Evolutionary conservation across 2,113 vertebrate species (phyloP).

Genomic region (Erythrocercus mccallii): DNA sequence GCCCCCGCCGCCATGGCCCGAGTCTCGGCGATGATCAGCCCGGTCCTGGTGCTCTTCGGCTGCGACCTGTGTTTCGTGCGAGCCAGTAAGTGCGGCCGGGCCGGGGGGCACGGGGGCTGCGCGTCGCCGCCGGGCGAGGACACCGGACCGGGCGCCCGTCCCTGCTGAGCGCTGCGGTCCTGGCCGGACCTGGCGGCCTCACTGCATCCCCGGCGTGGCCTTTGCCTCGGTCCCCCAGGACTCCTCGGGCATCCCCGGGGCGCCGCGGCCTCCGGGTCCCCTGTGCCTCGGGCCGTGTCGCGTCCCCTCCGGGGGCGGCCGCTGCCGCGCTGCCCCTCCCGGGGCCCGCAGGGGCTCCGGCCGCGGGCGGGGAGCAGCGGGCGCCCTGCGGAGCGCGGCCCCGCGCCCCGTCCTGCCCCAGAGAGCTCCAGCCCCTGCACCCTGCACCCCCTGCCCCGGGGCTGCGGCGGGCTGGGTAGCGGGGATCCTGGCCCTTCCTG

Average conservation of each 20-base stretch:
- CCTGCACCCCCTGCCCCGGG: background rate
- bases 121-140: too few relatives aligned
- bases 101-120: background rate
- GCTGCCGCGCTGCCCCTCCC: background rate
- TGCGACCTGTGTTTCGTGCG: conserved; percentile 87
- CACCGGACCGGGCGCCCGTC: background rate
- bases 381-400: background rate
- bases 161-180: background rate
- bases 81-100: conserved; percentile 84
- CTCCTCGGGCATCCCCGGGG: background rate
- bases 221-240: background rate
- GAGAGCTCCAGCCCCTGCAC: background rate
- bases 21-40: background rate
- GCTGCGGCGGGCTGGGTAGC: background rate
- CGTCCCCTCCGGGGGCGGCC: background rate
- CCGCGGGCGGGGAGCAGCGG: background rate
- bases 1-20: background rate
- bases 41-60: conserved; percentile 86
- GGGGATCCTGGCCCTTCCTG: too few relatives aligned
- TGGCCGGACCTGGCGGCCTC: background rate
- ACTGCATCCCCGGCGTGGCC: background rate
- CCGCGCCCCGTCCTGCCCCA: background rate
- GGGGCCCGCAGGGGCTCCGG: background rate
- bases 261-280: background rate
- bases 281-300: background rate